A percentile compares a stretch with the other conserved stretches of the same genome.
Evolutionary conservation across 2,888 invertebrate species (phyloP).

Genomic region (Pseudanteris insignis): DNA sequence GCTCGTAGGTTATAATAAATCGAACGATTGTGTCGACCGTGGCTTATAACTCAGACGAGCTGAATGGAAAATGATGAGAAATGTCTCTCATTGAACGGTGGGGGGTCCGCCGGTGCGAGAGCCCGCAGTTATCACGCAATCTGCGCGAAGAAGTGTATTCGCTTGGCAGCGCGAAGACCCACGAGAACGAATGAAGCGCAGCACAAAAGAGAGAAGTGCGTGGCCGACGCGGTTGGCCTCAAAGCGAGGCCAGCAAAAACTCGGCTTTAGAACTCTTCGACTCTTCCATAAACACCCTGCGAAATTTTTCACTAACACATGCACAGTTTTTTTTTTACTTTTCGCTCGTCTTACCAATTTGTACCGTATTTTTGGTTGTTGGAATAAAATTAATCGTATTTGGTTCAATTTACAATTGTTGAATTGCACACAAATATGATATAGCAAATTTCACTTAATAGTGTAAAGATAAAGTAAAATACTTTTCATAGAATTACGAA

Average conservation of each 20-base stretch:
- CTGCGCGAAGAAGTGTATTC: constrained; percentile 49
- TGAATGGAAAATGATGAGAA: constrained; percentile 66
- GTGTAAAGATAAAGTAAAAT: no score
- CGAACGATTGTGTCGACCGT: constrained; percentile 61
- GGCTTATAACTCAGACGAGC: constrained; percentile 62
- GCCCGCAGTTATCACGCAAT: constrained; percentile 58
- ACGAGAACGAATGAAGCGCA: no score
- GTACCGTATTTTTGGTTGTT: no score
- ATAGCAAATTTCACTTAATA: no score
- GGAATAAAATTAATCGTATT: no score
- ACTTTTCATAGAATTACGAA: no score
- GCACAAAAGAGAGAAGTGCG: constrained; percentile 13
- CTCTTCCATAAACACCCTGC: constrained; percentile 60
- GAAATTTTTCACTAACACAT: constrained; percentile 36
- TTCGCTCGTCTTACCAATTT: not conserved
- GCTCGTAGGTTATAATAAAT: constrained; percentile 64
- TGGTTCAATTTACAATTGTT: no score
- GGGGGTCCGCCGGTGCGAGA: constrained; percentile 57
- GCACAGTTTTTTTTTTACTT: not conserved
- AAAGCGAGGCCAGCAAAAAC: constrained; percentile 22
- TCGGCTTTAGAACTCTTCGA: no score
- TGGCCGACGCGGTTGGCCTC: constrained; percentile 19
- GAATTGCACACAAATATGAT: no score
- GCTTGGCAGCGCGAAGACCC: constrained; percentile 28
- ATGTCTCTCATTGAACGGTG: constrained; percentile 65